Evolutionary conservation across 1,140 invertebrate genomes (phyloP).

Genomic region (Papilio helenus): DNA sequence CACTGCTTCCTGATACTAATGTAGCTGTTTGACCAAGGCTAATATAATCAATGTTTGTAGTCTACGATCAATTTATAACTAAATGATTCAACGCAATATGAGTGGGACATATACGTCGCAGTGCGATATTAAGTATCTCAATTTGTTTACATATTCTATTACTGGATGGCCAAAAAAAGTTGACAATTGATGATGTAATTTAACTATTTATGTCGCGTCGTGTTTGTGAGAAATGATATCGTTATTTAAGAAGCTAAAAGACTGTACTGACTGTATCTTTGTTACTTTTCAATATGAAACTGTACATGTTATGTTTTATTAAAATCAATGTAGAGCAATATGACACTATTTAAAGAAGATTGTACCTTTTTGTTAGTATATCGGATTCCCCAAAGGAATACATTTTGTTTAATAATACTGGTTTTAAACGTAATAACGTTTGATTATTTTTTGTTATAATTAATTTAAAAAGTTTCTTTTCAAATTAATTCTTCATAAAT

Average conservation of each 20-base stretch:
- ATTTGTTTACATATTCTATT: conserved; percentile 6
- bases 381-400: background rate
- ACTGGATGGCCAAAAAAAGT: background rate
- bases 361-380: background rate
- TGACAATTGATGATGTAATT: conserved; percentile 12
- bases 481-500: too few species aligned
- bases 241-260: background rate
- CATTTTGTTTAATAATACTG: background rate
- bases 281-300: background rate
- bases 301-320: background rate
- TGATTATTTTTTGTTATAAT: background rate
- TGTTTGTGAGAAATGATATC: conserved; percentile 7
- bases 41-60: conserved; percentile 19
- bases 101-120: background rate
- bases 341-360: background rate
- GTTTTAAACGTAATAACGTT: background rate
- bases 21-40: conserved; percentile 23
- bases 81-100: background rate
- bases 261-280: background rate
- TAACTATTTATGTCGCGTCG: background rate
- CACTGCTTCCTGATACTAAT: conserved; percentile 30
- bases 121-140: background rate
- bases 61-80: background rate
- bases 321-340: background rate
- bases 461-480: too few species aligned